phyloP scores from a whole-genome alignment of 1,140 invertebrate genomes.

The Drosophila arizonae region DNA sequence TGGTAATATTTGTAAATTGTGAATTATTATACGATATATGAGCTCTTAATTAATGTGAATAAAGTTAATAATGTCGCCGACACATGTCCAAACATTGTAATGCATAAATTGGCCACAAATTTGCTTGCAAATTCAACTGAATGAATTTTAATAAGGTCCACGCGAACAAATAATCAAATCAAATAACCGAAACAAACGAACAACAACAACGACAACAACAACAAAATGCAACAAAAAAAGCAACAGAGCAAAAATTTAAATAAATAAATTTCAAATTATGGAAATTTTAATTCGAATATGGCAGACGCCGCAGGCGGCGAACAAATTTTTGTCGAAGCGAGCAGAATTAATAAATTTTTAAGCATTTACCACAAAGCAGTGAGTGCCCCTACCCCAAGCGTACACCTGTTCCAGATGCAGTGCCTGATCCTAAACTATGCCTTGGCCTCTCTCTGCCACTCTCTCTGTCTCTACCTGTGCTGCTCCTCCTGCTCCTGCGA shows the following conservation, averaged over 20 bases:
- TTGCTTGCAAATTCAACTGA: neutral
- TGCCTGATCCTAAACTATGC: no score
- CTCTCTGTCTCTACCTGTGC: neutral
- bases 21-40: conserved; percentile 30
- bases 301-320: neutral
- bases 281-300: no score
- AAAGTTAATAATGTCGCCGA: conserved; percentile 3
- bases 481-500: no score
- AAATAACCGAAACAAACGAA: neutral
- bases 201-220: neutral
- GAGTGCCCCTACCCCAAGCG: no score
- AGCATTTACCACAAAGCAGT: no score
- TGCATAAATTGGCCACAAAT: conserved; percentile 13
- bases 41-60: conserved; percentile 42
- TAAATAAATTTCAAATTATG: neutral
- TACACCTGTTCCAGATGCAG: no score
- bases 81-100: conserved; percentile 4
- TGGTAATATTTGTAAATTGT: conserved; percentile 33
- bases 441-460: no score
- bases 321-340: neutral
- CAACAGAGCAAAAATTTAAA: neutral
- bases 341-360: neutral
- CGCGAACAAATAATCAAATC: conserved; percentile 2
- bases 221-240: no score
- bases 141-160: neutral